Base-by-base conservation (phyloP, 2,797 vertebrate genomes). In the Syngnathus acus region DNA sequence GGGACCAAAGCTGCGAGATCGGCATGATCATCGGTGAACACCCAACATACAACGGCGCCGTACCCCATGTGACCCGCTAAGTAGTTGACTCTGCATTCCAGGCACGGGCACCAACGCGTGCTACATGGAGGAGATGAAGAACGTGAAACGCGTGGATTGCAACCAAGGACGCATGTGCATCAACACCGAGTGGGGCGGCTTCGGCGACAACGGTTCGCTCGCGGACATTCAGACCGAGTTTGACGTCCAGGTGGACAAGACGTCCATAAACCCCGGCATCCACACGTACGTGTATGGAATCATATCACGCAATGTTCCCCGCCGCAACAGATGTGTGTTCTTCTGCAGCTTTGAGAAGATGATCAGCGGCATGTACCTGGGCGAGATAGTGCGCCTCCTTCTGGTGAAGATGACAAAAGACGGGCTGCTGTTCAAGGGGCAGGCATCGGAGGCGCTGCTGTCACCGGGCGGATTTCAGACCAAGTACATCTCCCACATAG, bases 291-390 rank as follows among this genome's bases (percentile, higher is more conserved):
- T 21, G 39, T 39, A 40, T 14, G 13, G 11, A 45, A 4, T 45
- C 1, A 45, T 45, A 10, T 14, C 10, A 45, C 43, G 43, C 43
- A 0, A 45, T 45, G 43, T 45, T 45, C 13, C 43, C 4, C 4
- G 10, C 43, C 43, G 14, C 43, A 37, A 60, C 5, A 17, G 13
- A 16, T 4, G 9, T 26, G 55, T 10, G 7, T 37, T 51, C 2
- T 21, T 19, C 40, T 21, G 43, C 68, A 95, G 95, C 64, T 96
- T 94, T 82, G 94, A 95, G 86, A 96, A 96, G 87, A 84, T 96
- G 93, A 89, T 94, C 72, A 89, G 94, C 8, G 88, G 88, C 16
- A 82, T 93, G 80, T 94, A 95, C 73, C 55, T 95, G 80, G 93
- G 93, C 1, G 94, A 96, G 70, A 84, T 93, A 0, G 84, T 92